These are phyloP conservation scores for Grantiella picta DNA, from an alignment of 2,113 vertebrate species.

Conservation along the genomic window DNA sequence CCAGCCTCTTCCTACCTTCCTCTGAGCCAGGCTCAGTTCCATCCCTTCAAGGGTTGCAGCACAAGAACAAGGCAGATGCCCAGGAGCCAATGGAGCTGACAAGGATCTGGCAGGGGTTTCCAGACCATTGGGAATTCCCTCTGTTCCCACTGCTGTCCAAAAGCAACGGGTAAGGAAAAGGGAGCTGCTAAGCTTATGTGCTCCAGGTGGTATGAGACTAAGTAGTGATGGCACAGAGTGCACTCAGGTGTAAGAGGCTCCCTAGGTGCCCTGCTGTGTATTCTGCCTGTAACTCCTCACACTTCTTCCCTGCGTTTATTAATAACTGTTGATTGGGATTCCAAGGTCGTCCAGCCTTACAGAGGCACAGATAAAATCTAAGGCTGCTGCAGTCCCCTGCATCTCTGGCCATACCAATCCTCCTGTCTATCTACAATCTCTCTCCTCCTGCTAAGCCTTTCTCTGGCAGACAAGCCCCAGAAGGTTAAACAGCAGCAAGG, in stretches of 20 bases:
- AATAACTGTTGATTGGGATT: conserved; percentile 10
- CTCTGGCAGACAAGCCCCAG: not conserved
- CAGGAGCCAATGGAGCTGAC: not conserved
- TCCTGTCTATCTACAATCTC: not conserved
- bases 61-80: not conserved
- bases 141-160: not conserved
- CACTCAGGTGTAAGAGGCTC: not conserved
- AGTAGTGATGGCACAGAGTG: not conserved
- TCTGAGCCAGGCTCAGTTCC: rapidly evolving
- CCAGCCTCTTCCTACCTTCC: not conserved
- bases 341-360: not conserved
- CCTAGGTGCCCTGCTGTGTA: not conserved
- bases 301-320: not conserved
- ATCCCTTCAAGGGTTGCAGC: not conserved
- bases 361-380: not conserved
- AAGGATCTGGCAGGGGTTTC: not conserved
- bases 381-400: not conserved
- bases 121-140: not conserved
- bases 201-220: not conserved
- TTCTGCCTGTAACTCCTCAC: not conserved
- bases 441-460: not conserved
- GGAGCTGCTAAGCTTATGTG: not conserved
- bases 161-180: not conserved
- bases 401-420: not conserved
- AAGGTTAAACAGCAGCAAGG: not conserved